Conservation (phyloP, 2,113 vertebrate genomes). For the Eleginops maclovinus region DNA sequence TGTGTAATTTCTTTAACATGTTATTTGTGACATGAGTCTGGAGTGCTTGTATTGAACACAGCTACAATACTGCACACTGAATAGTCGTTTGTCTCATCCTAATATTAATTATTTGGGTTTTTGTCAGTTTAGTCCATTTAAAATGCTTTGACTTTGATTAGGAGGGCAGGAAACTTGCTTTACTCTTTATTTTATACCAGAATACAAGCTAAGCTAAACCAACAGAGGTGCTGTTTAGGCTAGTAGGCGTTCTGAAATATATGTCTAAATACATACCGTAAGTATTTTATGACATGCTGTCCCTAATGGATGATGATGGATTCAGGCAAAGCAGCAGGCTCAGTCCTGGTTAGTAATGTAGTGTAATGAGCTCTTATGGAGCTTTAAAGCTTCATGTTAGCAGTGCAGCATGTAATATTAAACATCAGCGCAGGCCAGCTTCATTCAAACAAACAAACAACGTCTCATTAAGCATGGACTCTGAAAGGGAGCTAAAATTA, state of each 20-base stretch:
- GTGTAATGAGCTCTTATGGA: slow-evolving; percentile 40
- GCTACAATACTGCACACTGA: not conserved
- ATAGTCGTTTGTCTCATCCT: not conserved
- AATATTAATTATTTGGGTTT: not conserved
- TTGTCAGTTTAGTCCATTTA: not conserved
- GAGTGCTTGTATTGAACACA: not conserved
- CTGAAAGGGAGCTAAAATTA: slow-evolving; percentile 44
- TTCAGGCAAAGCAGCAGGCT: slow-evolving; percentile 48
- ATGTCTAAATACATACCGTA: slow-evolving; percentile 9
- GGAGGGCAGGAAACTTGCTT: not conserved
- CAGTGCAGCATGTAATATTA: slow-evolving; percentile 29
- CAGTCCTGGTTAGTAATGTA: not conserved
- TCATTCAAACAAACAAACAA: slow-evolving; percentile 23
- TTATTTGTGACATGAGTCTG: not conserved
- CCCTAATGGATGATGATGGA: slow-evolving; percentile 35
- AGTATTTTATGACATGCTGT: slow-evolving; percentile 27
- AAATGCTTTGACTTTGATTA: not conserved
- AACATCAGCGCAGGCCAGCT: slow-evolving; percentile 19
- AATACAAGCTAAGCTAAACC: not conserved
- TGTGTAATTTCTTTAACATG: not conserved
- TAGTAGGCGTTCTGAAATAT: too few species aligned
- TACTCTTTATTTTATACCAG: not conserved
- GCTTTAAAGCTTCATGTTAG: slow-evolving; percentile 23
- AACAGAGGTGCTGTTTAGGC: not conserved
- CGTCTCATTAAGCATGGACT: slow-evolving; percentile 24